A percentile compares a stretch with the other conserved stretches of the same genome.
These are phyloP conservation scores for Excalfactoria chinensis DNA, from an alignment of 2,113 vertebrate species.

Conservation along the genomic window DNA sequence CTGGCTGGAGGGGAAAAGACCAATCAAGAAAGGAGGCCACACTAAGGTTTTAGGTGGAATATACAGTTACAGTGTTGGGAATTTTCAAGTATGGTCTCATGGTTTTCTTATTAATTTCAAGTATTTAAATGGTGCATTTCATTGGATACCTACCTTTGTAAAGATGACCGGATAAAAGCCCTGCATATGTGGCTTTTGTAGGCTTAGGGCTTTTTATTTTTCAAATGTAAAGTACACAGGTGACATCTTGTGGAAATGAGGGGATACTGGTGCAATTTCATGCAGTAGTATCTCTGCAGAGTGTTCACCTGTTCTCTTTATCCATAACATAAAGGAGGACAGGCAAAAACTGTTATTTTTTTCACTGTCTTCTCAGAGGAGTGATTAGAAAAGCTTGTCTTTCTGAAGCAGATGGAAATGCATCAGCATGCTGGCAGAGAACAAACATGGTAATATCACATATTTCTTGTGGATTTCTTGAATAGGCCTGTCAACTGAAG, in stretches of 20 bases:
- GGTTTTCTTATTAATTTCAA: neutral
- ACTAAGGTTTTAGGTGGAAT: neutral
- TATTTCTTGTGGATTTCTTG: constrained; percentile 51
- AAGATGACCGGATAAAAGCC: neutral
- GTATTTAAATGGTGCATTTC: neutral
- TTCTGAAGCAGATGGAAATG: constrained; percentile 39
- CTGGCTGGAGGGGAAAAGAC: neutral
- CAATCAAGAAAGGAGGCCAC: neutral
- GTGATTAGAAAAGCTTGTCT: constrained; percentile 5
- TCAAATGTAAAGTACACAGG: neutral
- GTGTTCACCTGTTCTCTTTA: neutral
- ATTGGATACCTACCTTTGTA: neutral
- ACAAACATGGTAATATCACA: neutral
- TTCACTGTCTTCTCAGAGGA: neutral
- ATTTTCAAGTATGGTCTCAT: neutral
- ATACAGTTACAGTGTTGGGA: neutral
- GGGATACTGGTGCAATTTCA: neutral
- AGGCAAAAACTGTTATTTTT: neutral
- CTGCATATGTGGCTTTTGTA: neutral
- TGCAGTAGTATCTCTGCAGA: neutral
- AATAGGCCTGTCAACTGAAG: constrained; percentile 93
- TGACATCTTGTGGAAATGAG: constrained; percentile 48
- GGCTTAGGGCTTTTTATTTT: neutral
- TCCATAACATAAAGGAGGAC: neutral
- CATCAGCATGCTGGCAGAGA: constrained; percentile 4